These are phyloP conservation scores for Drosophila lutescens DNA, from an alignment of 2,888 invertebrate genomes.

Conservation along the genomic window DNA sequence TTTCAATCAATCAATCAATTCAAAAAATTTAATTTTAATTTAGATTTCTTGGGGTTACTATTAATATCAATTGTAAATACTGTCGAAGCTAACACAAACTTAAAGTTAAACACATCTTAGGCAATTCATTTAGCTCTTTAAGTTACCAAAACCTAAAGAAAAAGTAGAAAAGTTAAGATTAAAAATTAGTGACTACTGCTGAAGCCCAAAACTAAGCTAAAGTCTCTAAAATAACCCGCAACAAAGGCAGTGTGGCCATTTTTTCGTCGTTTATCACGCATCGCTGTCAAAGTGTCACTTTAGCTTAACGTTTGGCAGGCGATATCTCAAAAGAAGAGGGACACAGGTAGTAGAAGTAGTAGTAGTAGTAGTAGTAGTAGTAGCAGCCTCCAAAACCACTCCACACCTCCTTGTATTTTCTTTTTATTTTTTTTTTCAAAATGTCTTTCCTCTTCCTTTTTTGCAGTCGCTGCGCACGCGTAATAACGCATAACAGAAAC, in stretches of 20 bases:
- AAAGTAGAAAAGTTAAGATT: too few species aligned
- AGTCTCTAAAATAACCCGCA: not conserved
- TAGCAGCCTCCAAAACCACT: constrained; percentile 16
- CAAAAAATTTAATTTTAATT: too few species aligned
- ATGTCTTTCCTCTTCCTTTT: too few species aligned
- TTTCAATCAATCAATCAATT: too few species aligned
- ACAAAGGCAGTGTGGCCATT: constrained; percentile 21
- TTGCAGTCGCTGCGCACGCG: constrained; percentile 56
- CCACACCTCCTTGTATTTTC: constrained; percentile 7
- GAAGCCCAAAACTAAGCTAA: not conserved
- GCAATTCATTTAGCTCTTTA: too few species aligned
- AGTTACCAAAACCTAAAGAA: too few species aligned
- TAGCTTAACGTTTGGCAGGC: constrained; percentile 73
- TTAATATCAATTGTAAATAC: too few species aligned
- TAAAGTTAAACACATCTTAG: too few species aligned
- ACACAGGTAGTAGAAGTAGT: constrained; percentile 19
- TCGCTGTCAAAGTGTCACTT: constrained; percentile 83
- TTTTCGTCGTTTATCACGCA: constrained; percentile 82
- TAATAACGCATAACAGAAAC: constrained; percentile 72
- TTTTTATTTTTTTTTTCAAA: too few species aligned
- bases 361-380: constrained; percentile 1
- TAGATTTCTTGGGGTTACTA: too few species aligned
- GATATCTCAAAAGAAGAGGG: constrained; percentile 62
- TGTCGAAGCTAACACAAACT: too few species aligned
- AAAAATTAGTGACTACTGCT: not conserved